These are phyloP conservation scores for Agrochola macilenta DNA, from an alignment of 2,888 invertebrate genomes.

Conservation along the genomic window DNA sequence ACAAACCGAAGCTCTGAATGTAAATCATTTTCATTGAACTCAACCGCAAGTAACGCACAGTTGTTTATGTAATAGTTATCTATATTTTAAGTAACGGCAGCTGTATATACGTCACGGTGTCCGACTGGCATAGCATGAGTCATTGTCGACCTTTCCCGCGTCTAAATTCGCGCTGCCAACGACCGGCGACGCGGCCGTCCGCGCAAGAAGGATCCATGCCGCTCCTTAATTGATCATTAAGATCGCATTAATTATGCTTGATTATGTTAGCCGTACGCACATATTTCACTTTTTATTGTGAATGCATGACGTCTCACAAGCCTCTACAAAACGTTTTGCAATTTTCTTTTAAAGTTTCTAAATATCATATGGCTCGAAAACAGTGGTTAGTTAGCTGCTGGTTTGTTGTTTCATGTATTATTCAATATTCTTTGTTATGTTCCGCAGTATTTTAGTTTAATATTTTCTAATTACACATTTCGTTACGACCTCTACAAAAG, in stretches of 20 bases:
- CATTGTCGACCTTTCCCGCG: conserved; percentile 84
- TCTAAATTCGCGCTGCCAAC: conserved; percentile 87
- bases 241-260: conserved; percentile 68
- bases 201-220: conserved; percentile 68
- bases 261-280: conserved; percentile 55
- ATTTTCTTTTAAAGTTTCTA: conserved; percentile 15
- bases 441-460: conserved; percentile 21
- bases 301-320: conserved; percentile 16
- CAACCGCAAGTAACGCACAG: conserved; percentile 12
- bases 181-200: conserved; percentile 71
- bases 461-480: conserved; percentile 63
- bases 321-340: conserved; percentile 5
- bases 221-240: conserved; percentile 77
- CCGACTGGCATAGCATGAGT: conserved; percentile 77
- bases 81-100: conserved; percentile 32
- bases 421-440: conserved; percentile 35
- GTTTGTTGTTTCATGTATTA: conserved; percentile 30
- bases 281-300: conserved; percentile 34
- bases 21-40: conserved; percentile 10
- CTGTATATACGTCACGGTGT: conserved; percentile 42
- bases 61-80: conserved; percentile 42
- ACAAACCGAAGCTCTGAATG: background rate
- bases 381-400: conserved; percentile 9
- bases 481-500: conserved; percentile 72
- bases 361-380: conserved; percentile 20